phyloP scores from a whole-genome alignment of 1,140 invertebrate species.

The Hylyphantes graminicola region DNA sequence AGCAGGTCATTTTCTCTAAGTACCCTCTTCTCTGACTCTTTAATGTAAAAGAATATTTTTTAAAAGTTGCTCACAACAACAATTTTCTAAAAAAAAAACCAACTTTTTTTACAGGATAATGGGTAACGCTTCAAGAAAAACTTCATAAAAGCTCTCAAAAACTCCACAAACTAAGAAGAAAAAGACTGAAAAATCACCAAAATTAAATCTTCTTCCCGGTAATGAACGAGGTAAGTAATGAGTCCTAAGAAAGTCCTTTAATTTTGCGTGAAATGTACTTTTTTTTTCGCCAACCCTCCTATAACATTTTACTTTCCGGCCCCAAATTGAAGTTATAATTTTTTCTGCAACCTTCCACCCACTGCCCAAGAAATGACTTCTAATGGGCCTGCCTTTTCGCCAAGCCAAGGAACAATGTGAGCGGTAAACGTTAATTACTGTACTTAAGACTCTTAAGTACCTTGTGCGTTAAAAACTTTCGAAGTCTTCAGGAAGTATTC shows the following conservation, averaged over 20 bases:
- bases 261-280: constrained; percentile 35
- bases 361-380: not conserved
- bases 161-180: not conserved
- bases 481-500: not conserved
- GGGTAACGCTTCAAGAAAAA: too few species aligned
- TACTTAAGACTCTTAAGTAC: constrained; percentile 49
- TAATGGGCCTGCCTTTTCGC: constrained; percentile 35
- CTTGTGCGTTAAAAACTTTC: constrained; percentile 18
- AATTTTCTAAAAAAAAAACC: too few species aligned
- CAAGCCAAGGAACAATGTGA: constrained; percentile 34
- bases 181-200: not conserved
- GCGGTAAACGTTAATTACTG: constrained; percentile 52
- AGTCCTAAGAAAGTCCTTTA: constrained; percentile 31
- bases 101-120: too few species aligned
- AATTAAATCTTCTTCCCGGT: constrained; percentile 24
- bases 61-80: too few species aligned
- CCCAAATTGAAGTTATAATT: constrained; percentile 51
- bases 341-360: constrained; percentile 7
- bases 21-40: too few species aligned
- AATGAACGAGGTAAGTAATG: constrained; percentile 30
- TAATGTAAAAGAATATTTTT: too few species aligned
- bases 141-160: too few species aligned
- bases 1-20: too few species aligned
- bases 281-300: not conserved
- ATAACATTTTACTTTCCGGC: constrained; percentile 13